These are phyloP conservation scores for Drosophila sechellia DNA, from an alignment of 1,140 invertebrate genomes.

Conservation along the genomic window DNA sequence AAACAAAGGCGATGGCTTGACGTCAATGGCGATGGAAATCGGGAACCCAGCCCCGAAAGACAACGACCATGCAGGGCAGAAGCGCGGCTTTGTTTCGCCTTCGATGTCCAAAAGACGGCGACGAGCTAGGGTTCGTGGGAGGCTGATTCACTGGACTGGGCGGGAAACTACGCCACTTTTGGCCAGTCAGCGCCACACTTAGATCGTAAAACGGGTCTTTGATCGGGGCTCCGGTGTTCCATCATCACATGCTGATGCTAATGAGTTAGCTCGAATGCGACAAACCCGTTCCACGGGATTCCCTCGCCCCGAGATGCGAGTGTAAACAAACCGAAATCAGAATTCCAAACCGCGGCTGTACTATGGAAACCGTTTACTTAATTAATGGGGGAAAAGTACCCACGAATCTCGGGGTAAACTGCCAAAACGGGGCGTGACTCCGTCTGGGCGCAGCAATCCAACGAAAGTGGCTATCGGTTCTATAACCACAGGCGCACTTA, in stretches of 20 bases:
- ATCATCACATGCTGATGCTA: constrained; percentile 56
- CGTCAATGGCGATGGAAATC: constrained; percentile 63
- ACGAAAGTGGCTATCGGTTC: constrained; percentile 33
- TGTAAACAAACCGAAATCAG: constrained; percentile 41
- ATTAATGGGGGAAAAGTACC: constrained; percentile 75
- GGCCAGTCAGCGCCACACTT: constrained; percentile 36
- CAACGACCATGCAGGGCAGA: background rate
- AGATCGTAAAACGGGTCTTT: constrained; percentile 1
- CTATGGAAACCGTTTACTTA: constrained; percentile 60
- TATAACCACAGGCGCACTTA: constrained; percentile 28
- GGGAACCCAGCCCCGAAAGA: constrained; percentile 42
- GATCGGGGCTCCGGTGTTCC: constrained; percentile 1
- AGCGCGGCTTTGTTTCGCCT: constrained; percentile 35
- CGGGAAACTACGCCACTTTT: constrained; percentile 32
- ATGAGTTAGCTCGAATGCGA: constrained; percentile 56
- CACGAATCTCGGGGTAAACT: constrained; percentile 44
- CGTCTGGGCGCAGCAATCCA: constrained; percentile 27
- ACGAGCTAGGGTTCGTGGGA: constrained; percentile 29
- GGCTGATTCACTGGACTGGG: constrained; percentile 56
- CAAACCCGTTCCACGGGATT: constrained; percentile 57
- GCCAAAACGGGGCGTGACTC: constrained; percentile 49
- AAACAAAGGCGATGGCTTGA: constrained; percentile 52
- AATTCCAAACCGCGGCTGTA: constrained; percentile 30
- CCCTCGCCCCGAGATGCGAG: constrained; percentile 43
- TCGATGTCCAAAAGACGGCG: constrained; percentile 6